A percentile compares a stretch with the other conserved stretches of the same genome.
These are phyloP conservation scores for Okapia johnstoni DNA, from an alignment of 2,113 vertebrate species.

Conservation along the genomic window DNA sequence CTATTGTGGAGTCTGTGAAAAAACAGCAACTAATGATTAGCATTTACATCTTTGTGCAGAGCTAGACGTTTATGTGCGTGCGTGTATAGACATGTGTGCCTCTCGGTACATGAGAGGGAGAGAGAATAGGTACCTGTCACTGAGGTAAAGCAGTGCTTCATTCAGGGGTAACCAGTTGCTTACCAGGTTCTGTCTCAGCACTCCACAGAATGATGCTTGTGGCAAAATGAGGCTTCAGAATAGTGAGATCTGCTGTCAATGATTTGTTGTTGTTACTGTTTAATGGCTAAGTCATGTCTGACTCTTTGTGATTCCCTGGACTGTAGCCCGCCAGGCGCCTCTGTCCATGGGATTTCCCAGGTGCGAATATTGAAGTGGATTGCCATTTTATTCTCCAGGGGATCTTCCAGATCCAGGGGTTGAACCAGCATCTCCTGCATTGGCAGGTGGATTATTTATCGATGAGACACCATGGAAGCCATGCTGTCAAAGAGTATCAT, in stretches of 20 bases:
- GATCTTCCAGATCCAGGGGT: neutral
- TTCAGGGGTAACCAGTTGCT: neutral
- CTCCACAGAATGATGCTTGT: neutral
- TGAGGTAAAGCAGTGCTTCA: neutral
- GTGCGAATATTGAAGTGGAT: neutral
- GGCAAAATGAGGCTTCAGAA: neutral
- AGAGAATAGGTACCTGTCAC: neutral
- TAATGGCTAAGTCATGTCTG: neutral
- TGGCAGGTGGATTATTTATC: neutral
- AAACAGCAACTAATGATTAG: neutral
- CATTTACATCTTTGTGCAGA: neutral
- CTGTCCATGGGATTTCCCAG: neutral
- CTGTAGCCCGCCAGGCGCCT: neutral
- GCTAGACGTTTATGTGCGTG: neutral
- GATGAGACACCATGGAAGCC: neutral
- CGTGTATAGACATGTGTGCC: rapidly evolving
- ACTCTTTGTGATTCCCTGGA: neutral
- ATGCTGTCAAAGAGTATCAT: neutral
- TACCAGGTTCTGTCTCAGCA: neutral
- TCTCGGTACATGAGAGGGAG: rapidly evolving
- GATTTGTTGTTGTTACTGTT: neutral
- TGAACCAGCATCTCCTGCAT: neutral
- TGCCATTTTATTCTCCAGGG: neutral
- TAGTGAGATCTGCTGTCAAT: neutral
- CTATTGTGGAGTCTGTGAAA: neutral